Base-by-base conservation (phyloP, 2,113 vertebrate genomes). In the Camarhynchus parvulus region DNA sequence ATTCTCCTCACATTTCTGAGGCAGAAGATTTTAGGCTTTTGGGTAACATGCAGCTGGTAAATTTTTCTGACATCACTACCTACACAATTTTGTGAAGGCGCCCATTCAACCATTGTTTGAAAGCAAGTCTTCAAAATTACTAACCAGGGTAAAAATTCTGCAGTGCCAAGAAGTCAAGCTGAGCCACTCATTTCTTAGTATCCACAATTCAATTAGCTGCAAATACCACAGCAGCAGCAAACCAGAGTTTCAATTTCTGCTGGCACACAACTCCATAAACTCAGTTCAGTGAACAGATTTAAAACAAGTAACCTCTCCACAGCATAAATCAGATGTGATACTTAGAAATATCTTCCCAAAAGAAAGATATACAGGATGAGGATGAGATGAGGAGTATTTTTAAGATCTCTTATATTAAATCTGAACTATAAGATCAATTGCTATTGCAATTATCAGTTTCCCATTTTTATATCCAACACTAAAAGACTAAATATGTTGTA, bases 211-310 rank as follows among this genome's bases (percentile, higher is more conserved):
- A 92, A 94, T 95, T 90, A 92, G 78, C 61, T 94, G 75, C 87
- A 87, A 94, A 95, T 94, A 94, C 91, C 83, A 92, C 37, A 91
- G 66, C 89, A 94, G 77, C 77, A 94, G 89, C 89, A 94, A 96
- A 92, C 37, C 25, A 94, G 70, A 13, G 41, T 76, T 96, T 95
- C 91, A 66, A 15, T 90, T 91, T 95, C 84, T 94, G 53, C 77
- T 95, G 91, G 92, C 85, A 88, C 18, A 10, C 28, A 89, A 67
- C 64, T 91, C 66, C 33, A 77, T 19, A 81, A 93, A 86, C 30
- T 90, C 16, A 0, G 63, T 69, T 62, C 59, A 88, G 35, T 24
- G 75, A 83, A 52, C 69, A 56, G 68, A 90, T 81, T 83, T 88
- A 64, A 80, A 94, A 75, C 52, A 87, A 90, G 53, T n/a, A 88